A percentile compares a stretch with the other conserved stretches of the same genome.
phyloP scores from a whole-genome alignment of 1,140 invertebrate genomes.

The Leptinotarsa defecta region DNA sequence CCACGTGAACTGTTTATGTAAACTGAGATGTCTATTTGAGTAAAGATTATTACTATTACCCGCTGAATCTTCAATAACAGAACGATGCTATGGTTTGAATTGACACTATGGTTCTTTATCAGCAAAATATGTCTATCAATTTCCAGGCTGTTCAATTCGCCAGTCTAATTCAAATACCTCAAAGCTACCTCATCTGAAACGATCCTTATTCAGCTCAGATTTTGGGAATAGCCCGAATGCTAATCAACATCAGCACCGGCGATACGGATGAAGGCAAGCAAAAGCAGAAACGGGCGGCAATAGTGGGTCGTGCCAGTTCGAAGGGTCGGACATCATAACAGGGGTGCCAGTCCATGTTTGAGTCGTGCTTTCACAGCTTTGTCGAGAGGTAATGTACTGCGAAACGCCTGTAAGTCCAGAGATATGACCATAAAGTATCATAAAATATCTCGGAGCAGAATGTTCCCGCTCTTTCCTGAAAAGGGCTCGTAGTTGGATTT shows the following conservation, averaged over 20 bases:
- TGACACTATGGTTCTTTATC: too few relatives aligned
- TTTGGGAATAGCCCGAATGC: background rate
- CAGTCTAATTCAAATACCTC: too few relatives aligned
- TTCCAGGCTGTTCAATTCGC: too few relatives aligned
- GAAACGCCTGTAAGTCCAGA: constrained; percentile 32
- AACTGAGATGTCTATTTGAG: too few relatives aligned
- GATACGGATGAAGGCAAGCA: background rate
- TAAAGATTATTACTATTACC: too few relatives aligned
- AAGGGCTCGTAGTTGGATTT: background rate
- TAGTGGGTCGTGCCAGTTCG: background rate
- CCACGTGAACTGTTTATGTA: too few relatives aligned
- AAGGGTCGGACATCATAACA: constrained; percentile 14
- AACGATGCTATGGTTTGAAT: too few relatives aligned
- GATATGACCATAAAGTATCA: constrained; percentile 32
- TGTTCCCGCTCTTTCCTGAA: background rate
- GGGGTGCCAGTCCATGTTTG: constrained; percentile 25
- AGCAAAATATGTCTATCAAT: too few relatives aligned
- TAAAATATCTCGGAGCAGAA: constrained; percentile 24
- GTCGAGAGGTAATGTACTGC: constrained; percentile 36
- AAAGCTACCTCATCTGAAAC: too few relatives aligned
- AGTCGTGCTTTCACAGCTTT: constrained; percentile 30
- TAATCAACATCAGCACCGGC: background rate
- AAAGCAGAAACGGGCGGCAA: constrained; percentile 1
- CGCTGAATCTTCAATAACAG: too few relatives aligned
- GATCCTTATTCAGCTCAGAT: background rate